Evolutionary conservation across 92 coral and sea anemone species (phyloP), one percentile per base, ranked within the genome.

Genomic region (Metridium senile): DNA sequence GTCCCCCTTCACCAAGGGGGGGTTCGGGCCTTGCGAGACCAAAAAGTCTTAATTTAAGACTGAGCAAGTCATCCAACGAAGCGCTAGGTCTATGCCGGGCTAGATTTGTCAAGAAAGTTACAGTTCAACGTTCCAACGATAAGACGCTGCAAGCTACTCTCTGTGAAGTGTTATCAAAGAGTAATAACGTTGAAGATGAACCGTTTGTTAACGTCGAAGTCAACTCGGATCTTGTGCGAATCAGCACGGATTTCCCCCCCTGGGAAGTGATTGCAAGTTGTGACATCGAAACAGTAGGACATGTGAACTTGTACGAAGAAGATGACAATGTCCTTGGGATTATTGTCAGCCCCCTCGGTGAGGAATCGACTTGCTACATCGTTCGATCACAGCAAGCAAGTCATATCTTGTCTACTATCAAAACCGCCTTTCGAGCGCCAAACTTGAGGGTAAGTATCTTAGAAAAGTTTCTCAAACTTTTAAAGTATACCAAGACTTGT

Each of bases 181-280:
- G 83, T 46, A 85, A 84, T 32, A 88, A 83, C 19, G 83, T 72
- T 62, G 88, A 74, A 4, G 87, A 82, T 10, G 87, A 87, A 11
- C 70, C 77, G 16, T 91, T 94, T 11, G 99, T 96, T 10, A 96
- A 90, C 22, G 75, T 96, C 3, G 96, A 96, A 59, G 97, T 96
- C 9, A 88, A 85, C 27, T 71, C 83, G 49, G 99, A 96, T 32
- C 67, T 87, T 63, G 83, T 96, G 39, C 82, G 96, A 29, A 88
- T 96, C 21, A 93, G 97, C 71, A 90, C 92, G 26, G 90, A 93
- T 62, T 93, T 87, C 75, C 81, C 97, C 61, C 99, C 99, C 4
- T 96, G 96, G 96, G 94, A 89, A 71, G 87, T 96, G 30, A 80
- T 96, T 22, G 84, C 95, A 16, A 82, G 89, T 76, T 89, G 87